phyloP scores from a whole-genome alignment of 2,797 vertebrate genomes.

The Sitta carolinensis region DNA sequence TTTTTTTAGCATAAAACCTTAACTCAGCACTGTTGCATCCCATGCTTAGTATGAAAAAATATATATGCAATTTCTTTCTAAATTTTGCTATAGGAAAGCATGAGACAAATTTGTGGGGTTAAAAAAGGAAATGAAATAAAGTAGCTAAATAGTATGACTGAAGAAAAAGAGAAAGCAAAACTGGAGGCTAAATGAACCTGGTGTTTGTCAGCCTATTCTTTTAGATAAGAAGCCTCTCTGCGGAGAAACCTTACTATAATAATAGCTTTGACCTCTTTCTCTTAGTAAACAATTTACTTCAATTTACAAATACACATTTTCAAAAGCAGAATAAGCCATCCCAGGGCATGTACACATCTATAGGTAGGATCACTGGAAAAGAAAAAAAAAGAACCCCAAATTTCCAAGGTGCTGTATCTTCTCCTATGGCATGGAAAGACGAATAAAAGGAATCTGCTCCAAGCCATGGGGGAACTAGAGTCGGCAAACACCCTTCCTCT shows the following conservation, averaged over 20 bases:
- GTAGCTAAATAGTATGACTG: neutral
- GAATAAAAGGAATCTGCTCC: neutral
- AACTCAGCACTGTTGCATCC: neutral
- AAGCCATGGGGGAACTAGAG: neutral
- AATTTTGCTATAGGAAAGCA: fast-evolving
- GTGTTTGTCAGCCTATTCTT: neutral
- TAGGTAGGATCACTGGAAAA: neutral
- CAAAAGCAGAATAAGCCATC: neutral
- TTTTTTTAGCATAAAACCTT: neutral
- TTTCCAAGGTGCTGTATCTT: neutral
- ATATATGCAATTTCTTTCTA: neutral
- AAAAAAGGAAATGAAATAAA: neutral
- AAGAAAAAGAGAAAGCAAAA: neutral
- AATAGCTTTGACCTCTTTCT: neutral
- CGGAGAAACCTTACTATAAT: neutral
- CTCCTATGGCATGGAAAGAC: neutral
- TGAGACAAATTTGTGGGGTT: neutral
- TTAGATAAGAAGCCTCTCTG: neutral
- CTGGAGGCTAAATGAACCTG: neutral
- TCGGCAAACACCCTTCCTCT: neutral
- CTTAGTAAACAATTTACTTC: conserved; percentile 11
- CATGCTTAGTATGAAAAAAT: neutral
- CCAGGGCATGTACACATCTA: neutral
- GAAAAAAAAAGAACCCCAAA: neutral
- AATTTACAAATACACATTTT: neutral